phyloP scores from a whole-genome alignment of 2,888 invertebrate species.

The Rhagium mordax region DNA sequence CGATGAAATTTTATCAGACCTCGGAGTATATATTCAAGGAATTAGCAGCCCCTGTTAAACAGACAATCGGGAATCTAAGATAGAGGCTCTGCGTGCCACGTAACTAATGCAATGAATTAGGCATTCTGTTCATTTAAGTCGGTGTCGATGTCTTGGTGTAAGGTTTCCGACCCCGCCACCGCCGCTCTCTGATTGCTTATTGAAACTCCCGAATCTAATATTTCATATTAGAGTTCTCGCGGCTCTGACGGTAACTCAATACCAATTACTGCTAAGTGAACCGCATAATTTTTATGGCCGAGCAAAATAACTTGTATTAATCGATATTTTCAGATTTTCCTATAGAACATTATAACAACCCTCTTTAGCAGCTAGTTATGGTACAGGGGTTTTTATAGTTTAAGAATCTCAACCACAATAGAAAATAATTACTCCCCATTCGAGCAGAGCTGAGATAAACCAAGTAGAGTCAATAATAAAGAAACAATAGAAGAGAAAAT shows the following conservation, averaged over 20 bases:
- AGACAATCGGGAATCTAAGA: slow-evolving; percentile 7
- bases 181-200: slow-evolving; percentile 41
- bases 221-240: slow-evolving; percentile 17
- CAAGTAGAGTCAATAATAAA: too few species aligned
- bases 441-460: too few species aligned
- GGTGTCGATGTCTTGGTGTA: slow-evolving; percentile 37
- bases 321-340: slow-evolving; percentile 16
- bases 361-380: neutral
- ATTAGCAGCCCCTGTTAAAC: slow-evolving; percentile 18
- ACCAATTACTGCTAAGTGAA: slow-evolving; percentile 49
- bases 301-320: slow-evolving; percentile 28
- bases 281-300: slow-evolving; percentile 49
- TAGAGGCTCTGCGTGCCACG: slow-evolving; percentile 13
- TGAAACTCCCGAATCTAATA: slow-evolving; percentile 38
- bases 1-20: neutral
- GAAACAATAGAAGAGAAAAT: too few species aligned
- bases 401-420: neutral
- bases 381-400: neutral
- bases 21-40: slow-evolving; percentile 4
- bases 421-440: too few species aligned
- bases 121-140: slow-evolving; percentile 33
- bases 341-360: neutral
- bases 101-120: slow-evolving; percentile 38
- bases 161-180: slow-evolving; percentile 31
- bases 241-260: slow-evolving; percentile 43